Conservation (phyloP, 1,140 invertebrate species). For the Telenomus remus region DNA sequence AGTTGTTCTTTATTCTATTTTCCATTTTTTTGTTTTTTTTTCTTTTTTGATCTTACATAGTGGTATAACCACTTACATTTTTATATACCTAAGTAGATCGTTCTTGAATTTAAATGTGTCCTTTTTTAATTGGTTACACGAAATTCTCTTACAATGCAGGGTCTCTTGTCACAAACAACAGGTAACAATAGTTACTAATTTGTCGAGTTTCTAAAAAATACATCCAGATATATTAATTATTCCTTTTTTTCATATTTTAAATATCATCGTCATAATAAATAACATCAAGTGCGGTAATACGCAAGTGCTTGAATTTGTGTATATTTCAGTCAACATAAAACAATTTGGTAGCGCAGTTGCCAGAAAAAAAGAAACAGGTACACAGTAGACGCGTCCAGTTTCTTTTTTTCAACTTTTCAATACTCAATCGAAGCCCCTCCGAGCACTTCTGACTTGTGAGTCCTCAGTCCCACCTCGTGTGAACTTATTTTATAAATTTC, state of each 20-base stretch:
- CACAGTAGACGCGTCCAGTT: too few relatives aligned
- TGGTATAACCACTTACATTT: conserved; percentile 70
- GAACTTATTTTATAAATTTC: conserved; percentile 38
- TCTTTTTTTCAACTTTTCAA: too few relatives aligned
- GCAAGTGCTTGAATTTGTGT: conserved; percentile 46
- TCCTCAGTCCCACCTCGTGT: conserved; percentile 12
- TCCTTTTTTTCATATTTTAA: conserved; percentile 28
- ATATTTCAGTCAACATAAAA: conserved; percentile 45
- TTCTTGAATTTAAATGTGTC: conserved; percentile 60
- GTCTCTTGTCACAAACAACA: conserved; percentile 64
- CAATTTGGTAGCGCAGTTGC: conserved; percentile 19
- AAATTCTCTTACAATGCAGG: conserved; percentile 55
- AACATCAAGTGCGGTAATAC: conserved; percentile 51
- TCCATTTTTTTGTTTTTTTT: conserved; percentile 67
- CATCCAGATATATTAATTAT: conserved; percentile 61
- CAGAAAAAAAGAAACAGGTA: conserved; percentile 4
- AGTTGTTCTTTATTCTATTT: conserved; percentile 41
- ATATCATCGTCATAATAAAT: conserved; percentile 40
- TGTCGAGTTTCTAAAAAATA: conserved; percentile 67
- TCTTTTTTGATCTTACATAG: conserved; percentile 72
- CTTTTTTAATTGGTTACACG: conserved; percentile 28
- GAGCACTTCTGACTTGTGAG: conserved; percentile 3
- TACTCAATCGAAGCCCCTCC: too few relatives aligned
- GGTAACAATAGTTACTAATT: conserved; percentile 69
- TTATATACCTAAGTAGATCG: conserved; percentile 63